Percentiles rank a stretch among this genome's conserved stretches.
Conservation (phyloP, 1,140 invertebrate species). For the Melitaea cinxia region DNA sequence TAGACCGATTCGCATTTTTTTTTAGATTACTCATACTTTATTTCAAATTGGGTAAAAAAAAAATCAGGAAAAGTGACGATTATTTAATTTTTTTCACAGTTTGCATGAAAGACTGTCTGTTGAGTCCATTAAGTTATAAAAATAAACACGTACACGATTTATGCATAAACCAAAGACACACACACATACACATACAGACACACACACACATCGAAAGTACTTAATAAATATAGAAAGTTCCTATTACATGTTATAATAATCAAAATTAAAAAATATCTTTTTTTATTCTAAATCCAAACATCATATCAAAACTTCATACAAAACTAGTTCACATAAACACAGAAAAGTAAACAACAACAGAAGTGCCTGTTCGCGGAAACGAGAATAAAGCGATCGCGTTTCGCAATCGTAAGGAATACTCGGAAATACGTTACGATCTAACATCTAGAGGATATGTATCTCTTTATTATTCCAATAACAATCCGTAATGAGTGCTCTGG, state of each 20-base stretch:
- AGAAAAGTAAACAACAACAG: constrained; percentile 76
- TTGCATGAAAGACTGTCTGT: too few relatives aligned
- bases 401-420: constrained; percentile 72
- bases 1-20: too few relatives aligned
- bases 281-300: constrained; percentile 54
- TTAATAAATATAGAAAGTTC: constrained; percentile 1
- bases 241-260: constrained; percentile 41
- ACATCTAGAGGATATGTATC: constrained; percentile 66
- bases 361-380: constrained; percentile 75
- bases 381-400: constrained; percentile 71
- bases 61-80: too few relatives aligned
- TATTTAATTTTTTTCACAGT: too few relatives aligned
- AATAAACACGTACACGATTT: too few relatives aligned
- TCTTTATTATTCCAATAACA: constrained; percentile 81
- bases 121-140: too few relatives aligned
- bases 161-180: too few relatives aligned
- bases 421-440: constrained; percentile 67
- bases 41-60: too few relatives aligned
- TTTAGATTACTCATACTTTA: too few relatives aligned
- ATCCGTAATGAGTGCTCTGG: constrained; percentile 80
- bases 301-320: constrained; percentile 52
- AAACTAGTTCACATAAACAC: constrained; percentile 70
- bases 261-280: constrained; percentile 37
- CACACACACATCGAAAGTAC: too few relatives aligned
- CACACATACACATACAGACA: too few relatives aligned